Evolutionary conservation across 2,113 vertebrate genomes (phyloP).

Genomic region (Pelodiscus sinensis): DNA sequence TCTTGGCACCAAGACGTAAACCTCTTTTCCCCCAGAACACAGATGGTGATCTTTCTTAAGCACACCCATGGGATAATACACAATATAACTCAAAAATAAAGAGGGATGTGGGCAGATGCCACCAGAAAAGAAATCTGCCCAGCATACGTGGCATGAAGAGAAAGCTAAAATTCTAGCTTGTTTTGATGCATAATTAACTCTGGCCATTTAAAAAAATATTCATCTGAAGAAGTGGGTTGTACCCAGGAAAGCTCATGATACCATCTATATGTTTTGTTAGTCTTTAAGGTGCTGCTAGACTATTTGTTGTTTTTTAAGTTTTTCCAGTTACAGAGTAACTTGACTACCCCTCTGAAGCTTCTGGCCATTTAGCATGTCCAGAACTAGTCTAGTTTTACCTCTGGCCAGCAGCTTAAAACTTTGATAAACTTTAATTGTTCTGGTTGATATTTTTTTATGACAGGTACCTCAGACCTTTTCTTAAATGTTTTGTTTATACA

Average conservation of each 20-base stretch:
- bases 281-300: too few species aligned
- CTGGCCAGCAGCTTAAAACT: neutral
- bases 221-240: too few species aligned
- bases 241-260: too few species aligned
- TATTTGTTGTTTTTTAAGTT: too few species aligned
- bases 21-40: neutral
- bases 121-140: neutral
- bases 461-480: neutral
- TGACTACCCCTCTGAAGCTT: neutral
- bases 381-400: neutral
- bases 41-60: conserved; percentile 37
- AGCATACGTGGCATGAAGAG: neutral
- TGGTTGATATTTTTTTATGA: neutral
- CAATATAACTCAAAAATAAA: conserved; percentile 1
- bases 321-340: too few species aligned
- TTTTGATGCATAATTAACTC: neutral
- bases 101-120: neutral
- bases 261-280: too few species aligned
- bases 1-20: neutral
- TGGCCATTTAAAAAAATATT: neutral
- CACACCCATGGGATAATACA: neutral
- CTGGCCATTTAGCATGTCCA: neutral
- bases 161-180: neutral
- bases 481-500: neutral
- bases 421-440: neutral